Base-by-base conservation (phyloP, 2,113 vertebrate genomes). In the Polyodon spathula region DNA sequence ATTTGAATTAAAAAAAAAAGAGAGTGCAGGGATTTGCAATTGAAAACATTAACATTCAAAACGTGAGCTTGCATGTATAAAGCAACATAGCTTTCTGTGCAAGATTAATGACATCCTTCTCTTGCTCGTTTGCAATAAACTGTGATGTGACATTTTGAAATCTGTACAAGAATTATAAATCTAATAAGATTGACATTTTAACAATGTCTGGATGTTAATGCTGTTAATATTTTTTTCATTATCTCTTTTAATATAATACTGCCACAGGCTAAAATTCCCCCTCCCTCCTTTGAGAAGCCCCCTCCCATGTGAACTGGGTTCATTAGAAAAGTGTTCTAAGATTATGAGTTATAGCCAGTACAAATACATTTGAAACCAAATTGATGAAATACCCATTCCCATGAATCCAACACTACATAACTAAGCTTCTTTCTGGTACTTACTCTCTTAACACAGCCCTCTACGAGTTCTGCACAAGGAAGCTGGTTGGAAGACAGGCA, bases 391-490 rank as follows among this genome's bases (percentile, higher is more conserved):
- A 27, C 27, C 27, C 27, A 27, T 27, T 27, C 27, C 27, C 27
- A 27, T 27, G 27, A 27, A 27, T 27, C 27, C 3, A 27, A n/a
- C 48, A 12, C 3, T n/a, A 50, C 6, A 50, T 27, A 15, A 11
- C 10, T 42, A 9, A 14, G 9, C 6, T 27, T 27, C 43, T 15
- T 27, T 2, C 37, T 16, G 55, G 27, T 5, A 71, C 91, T 89
- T 70, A 95, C 94, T 84, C 89, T 92, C 73, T 97, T 95, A 69
- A 95, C 74, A 58, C 95, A 93, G 72, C 87, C 92, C 57, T 92
- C 88, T 67, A 95, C 81, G 50, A 88, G 75, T 50, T 93, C 93
- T 57, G 90, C 86, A 75, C 92, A 88, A 14, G 84, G 80, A 54
- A 79, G 78, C 53, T 88, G 88, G 54, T 88, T 85, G 58, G 88